Base-by-base conservation (phyloP, 2,888 invertebrate genomes). In the Parthenolecanium corni region DNA sequence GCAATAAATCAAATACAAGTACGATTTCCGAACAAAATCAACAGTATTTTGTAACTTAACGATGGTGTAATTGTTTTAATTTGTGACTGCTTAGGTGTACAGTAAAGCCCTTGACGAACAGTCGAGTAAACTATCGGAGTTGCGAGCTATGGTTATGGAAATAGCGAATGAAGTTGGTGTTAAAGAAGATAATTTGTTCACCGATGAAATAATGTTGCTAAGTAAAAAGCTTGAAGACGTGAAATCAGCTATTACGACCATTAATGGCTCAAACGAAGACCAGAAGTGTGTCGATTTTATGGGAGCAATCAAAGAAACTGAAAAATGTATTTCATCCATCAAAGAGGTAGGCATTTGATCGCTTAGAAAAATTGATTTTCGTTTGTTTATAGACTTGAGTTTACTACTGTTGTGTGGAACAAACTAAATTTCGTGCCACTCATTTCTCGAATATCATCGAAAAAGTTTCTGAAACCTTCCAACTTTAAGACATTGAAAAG, bases 91-190 rank as follows among this genome's bases (percentile, higher is more conserved):
- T n/a, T 16, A 63, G 63, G 46, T 63, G 9, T 63, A 63, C 46
- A 46, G 53, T 46, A 23, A 46, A 36, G 63, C 65, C 40, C 52
- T 62, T 52, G 62, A 64, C 12, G 65, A 66, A 25, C 83, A 89
- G 68, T 83, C 84, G 65, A 82, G 83, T 23, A 78, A 81, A 52
- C 73, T 84, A 56, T 77, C 78, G 46, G 85, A 88, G 71, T 77
- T 89, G 23, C 82, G 83, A 2, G 82, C 83, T 16, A 78, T 89
- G 64, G 88, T 88, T 2, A 82, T 85, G 0, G 82, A 84, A 68
- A 88, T 89, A 62, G 86, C 88, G 0, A 80, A 82, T 23, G 86
- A 86, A 71, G 86, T 89, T 11, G 88, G 88, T 14, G 73, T 84
- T 67, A 83, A 83, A 70, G 80, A 64, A 5, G 63, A 62, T 61